A percentile compares a stretch with the other conserved stretches of the same genome.
Evolutionary conservation across 2,888 invertebrate genomes (phyloP).

Genomic region (Eupelmus urozonus): DNA sequence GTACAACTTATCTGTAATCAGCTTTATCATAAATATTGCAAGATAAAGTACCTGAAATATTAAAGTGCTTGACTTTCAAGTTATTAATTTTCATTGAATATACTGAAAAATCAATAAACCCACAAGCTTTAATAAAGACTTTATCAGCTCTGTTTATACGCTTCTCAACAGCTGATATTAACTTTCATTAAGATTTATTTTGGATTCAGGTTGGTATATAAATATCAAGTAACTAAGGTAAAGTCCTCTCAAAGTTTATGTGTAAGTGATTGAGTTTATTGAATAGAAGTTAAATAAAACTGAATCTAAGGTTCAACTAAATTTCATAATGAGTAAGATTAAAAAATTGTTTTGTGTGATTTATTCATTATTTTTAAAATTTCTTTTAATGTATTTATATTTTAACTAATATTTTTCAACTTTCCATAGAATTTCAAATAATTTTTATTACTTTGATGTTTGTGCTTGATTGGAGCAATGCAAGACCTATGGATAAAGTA

Average conservation of each 20-base stretch:
- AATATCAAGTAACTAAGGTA: slow-evolving; percentile 30
- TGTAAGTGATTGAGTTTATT: background rate
- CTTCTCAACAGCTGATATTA: slow-evolving; percentile 26
- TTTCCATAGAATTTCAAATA: slow-evolving; percentile 22
- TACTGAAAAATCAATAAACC: background rate
- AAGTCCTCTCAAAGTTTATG: too few relatives aligned
- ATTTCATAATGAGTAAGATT: slow-evolving; percentile 41
- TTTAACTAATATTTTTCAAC: too few relatives aligned
- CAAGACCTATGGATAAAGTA: slow-evolving; percentile 26
- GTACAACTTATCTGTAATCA: too few relatives aligned
- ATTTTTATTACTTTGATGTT: slow-evolving; percentile 6
- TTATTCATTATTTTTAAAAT: background rate
- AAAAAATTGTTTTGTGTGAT: background rate
- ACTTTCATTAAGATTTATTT: slow-evolving; percentile 31
- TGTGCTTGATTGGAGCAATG: slow-evolving; percentile 13
- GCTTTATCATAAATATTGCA: background rate
- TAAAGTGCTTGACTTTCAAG: background rate
- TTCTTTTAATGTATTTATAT: background rate
- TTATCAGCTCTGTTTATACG: slow-evolving; percentile 23
- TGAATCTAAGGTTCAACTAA: too few relatives aligned
- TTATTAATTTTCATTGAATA: slow-evolving; percentile 22
- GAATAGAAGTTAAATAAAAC: background rate
- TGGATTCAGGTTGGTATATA: slow-evolving; percentile 26
- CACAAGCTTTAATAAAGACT: background rate
- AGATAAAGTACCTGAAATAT: background rate